Base-by-base conservation (phyloP, 2,888 invertebrate genomes). In the Mesorhabditis spiculigera region DNA sequence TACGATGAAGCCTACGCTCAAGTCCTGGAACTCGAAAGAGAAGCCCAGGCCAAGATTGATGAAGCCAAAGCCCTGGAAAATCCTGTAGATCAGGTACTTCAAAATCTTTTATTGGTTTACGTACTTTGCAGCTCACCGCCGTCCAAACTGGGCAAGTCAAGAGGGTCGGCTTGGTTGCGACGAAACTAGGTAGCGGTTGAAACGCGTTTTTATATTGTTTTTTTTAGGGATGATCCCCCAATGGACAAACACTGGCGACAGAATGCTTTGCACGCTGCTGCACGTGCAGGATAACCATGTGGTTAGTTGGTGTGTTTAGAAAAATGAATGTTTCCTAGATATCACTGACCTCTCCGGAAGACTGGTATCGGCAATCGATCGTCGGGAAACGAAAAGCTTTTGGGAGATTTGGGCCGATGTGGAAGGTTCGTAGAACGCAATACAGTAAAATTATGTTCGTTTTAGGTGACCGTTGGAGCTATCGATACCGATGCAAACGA, bases 281-380 rank as follows among this genome's bases (percentile, higher is more conserved):
- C 78, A 85, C 65, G 90, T 95, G 10, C 89, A 92, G 45, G 96
- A 97, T 86, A 97, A 73, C 43, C 58, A 42, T 45, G 28, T 45
- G 50, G 43, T 44, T 58, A 50, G 13, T 66, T 66, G 13, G 4
- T 8, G 13, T 42, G 16, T 10, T 16, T 43, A 13, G 5, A 65
- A 63, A 10, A 67, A 58, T 41, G 13, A 5, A 6, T 45, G 13
- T 78, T 63, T 71, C 77, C 62, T 75, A 78, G n/a, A 75, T 80
- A 5, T 76, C 70, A 50, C 70, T 78, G 1, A 75, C 73, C 63
- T 77, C 78, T 8, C 80, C 80, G 5, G 78, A 80, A 44, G 71
- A 73, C 5, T 80, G 80, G 80, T 79, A 74, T 67, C 71, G 73
- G 62, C 43, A 65, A 4, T 73, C 71, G 61, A 86, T 88, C 6